Base-by-base conservation (phyloP, 2,888 invertebrate genomes). In the Callyntrura guangdongensis region DNA sequence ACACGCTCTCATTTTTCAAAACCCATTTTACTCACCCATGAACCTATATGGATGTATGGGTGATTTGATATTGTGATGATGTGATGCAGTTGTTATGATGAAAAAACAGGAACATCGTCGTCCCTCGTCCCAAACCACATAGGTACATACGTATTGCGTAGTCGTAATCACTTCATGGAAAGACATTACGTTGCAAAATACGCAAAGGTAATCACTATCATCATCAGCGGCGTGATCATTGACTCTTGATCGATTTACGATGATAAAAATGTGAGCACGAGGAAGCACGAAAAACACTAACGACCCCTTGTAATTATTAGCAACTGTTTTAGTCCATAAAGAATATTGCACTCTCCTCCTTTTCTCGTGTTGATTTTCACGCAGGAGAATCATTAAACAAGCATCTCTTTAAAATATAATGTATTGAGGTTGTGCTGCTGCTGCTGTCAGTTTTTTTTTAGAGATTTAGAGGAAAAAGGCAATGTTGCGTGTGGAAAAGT, bases 241-340 rank as follows among this genome's bases (percentile, higher is more conserved):
- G n/a, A n/a, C 69, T 45, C 69, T 45, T 69, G 69, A 69, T 69
- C 69, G 69, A 69, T 69, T 69, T 69, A 69, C 45, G 69, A 69
- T 69, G 36, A 69, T 69, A 45, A 69, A 45, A 69, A 69, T 69
- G 69, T 69, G 69, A 36, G 17, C 5, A 69, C 45, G 45, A 69
- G 69, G 69, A 69, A 69, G 69, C 69, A 69, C 45, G 69, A 69
- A 36, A 69, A n/a, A 17, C n/a, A n/a, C n/a, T 27, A 69, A 69
- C n/a, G 14, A n/a, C 69, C 5, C 14, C 36, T 69, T 36, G 12
- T 69, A 69, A 69, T 69, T 69, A 36, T 36, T 36, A 17, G 14
- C 45, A 0, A n/a, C 69, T 5, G 45, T 69, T 69, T 69, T 69
- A 11, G n/a, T n/a, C n/a, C n/a, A n/a, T n/a, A 69, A 1, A 45